Conservation (phyloP, 30 jellyfish, hydroid and myxozoan species). For the Aurelia sp. region DNA sequence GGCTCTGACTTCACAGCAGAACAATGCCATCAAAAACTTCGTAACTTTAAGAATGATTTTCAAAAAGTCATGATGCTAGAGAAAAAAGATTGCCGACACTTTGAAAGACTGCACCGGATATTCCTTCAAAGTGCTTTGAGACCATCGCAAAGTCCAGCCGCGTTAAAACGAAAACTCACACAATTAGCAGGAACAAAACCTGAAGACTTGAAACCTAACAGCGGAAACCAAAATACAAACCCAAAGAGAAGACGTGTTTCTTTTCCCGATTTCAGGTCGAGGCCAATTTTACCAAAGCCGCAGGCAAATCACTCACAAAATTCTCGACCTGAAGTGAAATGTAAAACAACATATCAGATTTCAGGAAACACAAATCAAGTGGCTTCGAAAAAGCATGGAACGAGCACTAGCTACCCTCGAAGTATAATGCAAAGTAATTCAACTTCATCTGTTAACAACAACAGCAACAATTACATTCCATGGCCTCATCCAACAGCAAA, state of each 20-base stretch:
- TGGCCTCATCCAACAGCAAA: not conserved
- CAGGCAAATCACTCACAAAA: not conserved
- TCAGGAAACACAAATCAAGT: not conserved
- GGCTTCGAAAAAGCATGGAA: not conserved
- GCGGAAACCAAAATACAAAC: conserved; percentile 3
- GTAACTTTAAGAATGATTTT: conserved; percentile 85
- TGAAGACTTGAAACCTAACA: not conserved
- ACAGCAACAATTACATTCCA: not conserved
- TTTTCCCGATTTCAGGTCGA: conserved; percentile 41
- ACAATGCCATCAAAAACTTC: conserved; percentile 85
- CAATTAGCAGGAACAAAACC: conserved; percentile 69
- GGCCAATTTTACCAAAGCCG: conserved; percentile 8
- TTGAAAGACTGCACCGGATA: conserved; percentile 51
- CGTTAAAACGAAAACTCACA: conserved; percentile 67
- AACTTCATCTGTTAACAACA: not conserved
- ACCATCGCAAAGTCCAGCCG: conserved; percentile 73
- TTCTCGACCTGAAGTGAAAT: not conserved
- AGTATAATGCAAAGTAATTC: not conserved
- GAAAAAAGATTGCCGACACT: conserved; percentile 67
- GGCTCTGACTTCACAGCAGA: conserved; percentile 79
- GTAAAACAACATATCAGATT: not conserved
- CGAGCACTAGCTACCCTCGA: not conserved
- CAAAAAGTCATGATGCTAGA: conserved; percentile 85
- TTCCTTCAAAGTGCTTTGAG: conserved; percentile 53
- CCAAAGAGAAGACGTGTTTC: conserved; percentile 14